Evolutionary conservation across 2,113 vertebrate genomes (phyloP).

Genomic region (Uria aalge): DNA sequence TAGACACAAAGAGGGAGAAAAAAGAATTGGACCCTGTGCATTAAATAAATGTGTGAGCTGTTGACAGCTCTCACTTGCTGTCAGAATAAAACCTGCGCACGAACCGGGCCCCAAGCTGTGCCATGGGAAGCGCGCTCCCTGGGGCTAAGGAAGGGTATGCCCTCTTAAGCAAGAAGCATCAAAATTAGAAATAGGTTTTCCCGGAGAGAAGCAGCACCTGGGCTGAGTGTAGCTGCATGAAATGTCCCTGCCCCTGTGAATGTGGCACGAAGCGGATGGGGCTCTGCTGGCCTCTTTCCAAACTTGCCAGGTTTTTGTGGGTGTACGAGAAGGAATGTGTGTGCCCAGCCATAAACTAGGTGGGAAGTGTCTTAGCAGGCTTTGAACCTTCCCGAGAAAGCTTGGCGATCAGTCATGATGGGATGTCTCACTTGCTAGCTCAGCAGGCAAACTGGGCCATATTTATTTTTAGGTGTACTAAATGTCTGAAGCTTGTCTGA

Average conservation of each 20-base stretch:
- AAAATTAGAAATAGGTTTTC: not conserved
- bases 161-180: not conserved
- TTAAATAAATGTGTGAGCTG: not conserved
- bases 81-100: not conserved
- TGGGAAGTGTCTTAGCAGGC: constrained; percentile 23
- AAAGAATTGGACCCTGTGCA: not conserved
- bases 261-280: constrained; percentile 56
- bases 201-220: not conserved
- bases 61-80: not conserved
- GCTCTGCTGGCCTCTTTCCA: constrained; percentile 33
- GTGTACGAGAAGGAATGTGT: not conserved
- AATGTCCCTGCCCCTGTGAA: not conserved
- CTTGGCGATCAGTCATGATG: not conserved
- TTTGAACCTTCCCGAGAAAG: not conserved
- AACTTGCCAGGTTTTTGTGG: constrained; percentile 35
- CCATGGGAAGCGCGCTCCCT: not conserved
- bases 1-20: too few relatives aligned
- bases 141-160: not conserved
- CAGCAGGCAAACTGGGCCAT: constrained; percentile 12
- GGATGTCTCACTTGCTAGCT: not conserved
- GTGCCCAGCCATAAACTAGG: not conserved
- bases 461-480: constrained; percentile 15
- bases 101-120: not conserved
- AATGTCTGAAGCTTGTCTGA: not conserved
- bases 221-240: not conserved